phyloP scores from a whole-genome alignment of 2,888 invertebrate species.

The Barypeithes pellucidus region DNA sequence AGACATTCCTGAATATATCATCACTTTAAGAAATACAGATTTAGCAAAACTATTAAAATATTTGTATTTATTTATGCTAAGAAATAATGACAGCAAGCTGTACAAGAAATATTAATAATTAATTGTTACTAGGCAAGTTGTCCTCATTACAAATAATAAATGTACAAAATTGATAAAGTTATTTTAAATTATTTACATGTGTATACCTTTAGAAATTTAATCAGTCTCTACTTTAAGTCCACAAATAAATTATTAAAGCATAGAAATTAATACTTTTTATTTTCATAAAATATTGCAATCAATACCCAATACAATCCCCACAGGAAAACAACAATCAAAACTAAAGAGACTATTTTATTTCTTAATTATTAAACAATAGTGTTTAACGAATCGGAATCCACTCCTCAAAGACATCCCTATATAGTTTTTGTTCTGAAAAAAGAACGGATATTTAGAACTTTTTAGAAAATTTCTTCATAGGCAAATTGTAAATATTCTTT shows the following conservation, averaged over 20 bases:
- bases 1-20: neutral
- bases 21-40: neutral
- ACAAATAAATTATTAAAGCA: conserved; percentile 62
- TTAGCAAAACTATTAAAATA: conserved; percentile 25
- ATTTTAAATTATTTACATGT: conserved; percentile 64
- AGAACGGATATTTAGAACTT: too few relatives aligned
- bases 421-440: conserved; percentile 77
- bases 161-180: conserved; percentile 67
- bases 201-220: conserved; percentile 66
- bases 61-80: conserved; percentile 12
- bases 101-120: conserved; percentile 62
- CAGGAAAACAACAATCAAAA: conserved; percentile 2
- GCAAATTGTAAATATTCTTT: neutral
- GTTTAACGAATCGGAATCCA: conserved; percentile 81
- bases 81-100: conserved; percentile 58
- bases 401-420: conserved; percentile 75
- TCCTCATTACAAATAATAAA: conserved; percentile 65
- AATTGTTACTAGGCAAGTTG: conserved; percentile 55
- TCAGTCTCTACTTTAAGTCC: conserved; percentile 66
- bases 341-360: conserved; percentile 12
- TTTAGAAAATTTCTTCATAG: conserved; percentile 33
- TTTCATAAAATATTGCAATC: conserved; percentile 18
- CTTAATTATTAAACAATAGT: conserved; percentile 6
- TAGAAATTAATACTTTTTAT: conserved; percentile 59
- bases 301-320: neutral